Evolutionary conservation across 1,140 invertebrate species (phyloP).

Genomic region (Ephestia elutella): DNA sequence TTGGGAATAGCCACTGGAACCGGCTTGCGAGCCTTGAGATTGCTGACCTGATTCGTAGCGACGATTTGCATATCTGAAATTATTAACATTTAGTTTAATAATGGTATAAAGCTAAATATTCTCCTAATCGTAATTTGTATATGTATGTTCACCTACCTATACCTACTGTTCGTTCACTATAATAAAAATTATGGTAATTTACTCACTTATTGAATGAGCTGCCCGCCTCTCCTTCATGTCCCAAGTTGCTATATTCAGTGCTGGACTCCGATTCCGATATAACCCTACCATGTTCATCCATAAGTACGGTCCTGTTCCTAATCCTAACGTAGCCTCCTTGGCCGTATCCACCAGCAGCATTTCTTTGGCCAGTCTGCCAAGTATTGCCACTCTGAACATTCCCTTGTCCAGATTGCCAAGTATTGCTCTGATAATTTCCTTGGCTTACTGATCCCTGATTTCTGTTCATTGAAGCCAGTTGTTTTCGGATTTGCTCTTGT

Average conservation of each 20-base stretch:
- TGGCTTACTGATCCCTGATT: conserved; percentile 17
- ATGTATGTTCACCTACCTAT: too few species aligned
- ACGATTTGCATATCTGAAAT: conserved; percentile 21
- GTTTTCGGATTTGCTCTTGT: conserved; percentile 44
- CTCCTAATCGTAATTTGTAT: too few species aligned
- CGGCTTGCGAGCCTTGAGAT: conserved; percentile 12
- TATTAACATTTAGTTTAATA: not conserved
- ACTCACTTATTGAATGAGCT: conserved; percentile 67
- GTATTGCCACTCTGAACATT: too few species aligned
- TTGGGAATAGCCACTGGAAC: conserved; percentile 4
- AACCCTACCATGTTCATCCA: conserved; percentile 54
- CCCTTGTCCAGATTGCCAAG: conserved; percentile 2
- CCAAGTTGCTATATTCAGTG: conserved; percentile 56
- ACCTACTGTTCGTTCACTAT: too few species aligned
- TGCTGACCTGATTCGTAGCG: conserved; percentile 11
- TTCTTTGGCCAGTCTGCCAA: conserved; percentile 10
- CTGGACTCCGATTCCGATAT: conserved; percentile 56
- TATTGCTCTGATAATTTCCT: conserved; percentile 14
- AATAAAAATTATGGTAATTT: too few species aligned
- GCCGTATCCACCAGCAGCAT: conserved; percentile 4
- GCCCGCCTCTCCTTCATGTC: conserved; percentile 65
- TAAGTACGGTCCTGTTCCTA: conserved; percentile 49
- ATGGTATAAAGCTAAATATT: too few species aligned
- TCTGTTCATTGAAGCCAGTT: conserved; percentile 29
- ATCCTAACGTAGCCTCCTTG: conserved; percentile 37